phyloP scores from a whole-genome alignment of 2,797 vertebrate species.

The Lutjanus argentimaculatus region DNA sequence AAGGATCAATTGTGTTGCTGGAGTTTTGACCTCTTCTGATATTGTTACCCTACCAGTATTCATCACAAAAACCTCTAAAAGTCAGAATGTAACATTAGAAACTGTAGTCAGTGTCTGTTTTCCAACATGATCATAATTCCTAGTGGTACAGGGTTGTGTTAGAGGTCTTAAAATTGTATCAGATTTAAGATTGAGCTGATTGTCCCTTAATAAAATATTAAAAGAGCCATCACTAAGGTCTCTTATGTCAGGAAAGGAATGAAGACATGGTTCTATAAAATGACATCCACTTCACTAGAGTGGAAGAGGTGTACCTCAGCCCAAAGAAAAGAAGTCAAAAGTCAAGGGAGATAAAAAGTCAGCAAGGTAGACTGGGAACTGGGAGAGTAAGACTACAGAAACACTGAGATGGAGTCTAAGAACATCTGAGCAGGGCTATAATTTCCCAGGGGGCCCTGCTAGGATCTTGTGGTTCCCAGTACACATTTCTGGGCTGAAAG shows the following conservation, averaged over 20 bases:
- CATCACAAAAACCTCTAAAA: neutral
- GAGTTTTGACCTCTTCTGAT: too few species aligned
- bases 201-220: too few species aligned
- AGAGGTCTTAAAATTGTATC: neutral
- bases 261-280: conserved; percentile 14
- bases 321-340: conserved; percentile 10
- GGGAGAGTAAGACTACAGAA: conserved; percentile 15
- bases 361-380: conserved; percentile 19
- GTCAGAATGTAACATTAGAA: neutral
- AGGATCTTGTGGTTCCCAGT: conserved; percentile 33
- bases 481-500: conserved; percentile 1
- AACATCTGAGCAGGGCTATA: conserved; percentile 56
- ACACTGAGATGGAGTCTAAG: conserved; percentile 39
- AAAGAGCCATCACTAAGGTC: neutral
- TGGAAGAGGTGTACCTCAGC: neutral
- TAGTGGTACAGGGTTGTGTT: neutral
- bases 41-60: too few species aligned
- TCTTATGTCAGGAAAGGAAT: neutral
- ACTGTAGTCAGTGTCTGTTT: neutral
- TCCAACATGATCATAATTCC: neutral
- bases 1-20: too few species aligned
- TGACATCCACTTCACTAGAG: conserved; percentile 1
- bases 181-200: neutral
- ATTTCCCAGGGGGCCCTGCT: conserved; percentile 62
- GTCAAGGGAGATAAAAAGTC: conserved; percentile 14